Percentiles rank a stretch among this genome's conserved stretches.
Conservation (phyloP, 2,113 vertebrate species). For the Chinchilla lanigera region DNA sequence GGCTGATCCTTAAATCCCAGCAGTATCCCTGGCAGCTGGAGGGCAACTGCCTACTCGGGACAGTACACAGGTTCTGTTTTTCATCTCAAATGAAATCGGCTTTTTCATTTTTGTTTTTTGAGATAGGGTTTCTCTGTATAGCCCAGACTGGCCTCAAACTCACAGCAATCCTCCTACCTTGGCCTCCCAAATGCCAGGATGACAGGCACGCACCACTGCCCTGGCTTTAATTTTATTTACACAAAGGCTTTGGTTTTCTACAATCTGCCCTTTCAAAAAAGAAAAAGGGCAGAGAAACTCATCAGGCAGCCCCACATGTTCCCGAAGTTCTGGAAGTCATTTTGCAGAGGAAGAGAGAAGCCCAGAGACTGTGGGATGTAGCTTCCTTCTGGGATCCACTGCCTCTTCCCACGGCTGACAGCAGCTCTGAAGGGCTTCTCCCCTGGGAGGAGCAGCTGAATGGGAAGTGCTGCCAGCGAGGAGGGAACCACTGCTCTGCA, state of each 20-base stretch:
- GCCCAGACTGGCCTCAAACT: not conserved
- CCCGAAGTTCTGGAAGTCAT: not conserved
- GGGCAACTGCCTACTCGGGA: not conserved
- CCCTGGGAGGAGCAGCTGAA: not conserved
- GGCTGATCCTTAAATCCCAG: not conserved
- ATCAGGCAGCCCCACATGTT: not conserved
- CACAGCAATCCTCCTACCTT: not conserved
- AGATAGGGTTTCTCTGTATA: not conserved
- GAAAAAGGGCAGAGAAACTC: not conserved
- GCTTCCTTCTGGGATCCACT: not conserved
- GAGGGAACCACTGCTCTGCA: not conserved
- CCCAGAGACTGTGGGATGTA: not conserved
- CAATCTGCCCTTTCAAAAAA: not conserved
- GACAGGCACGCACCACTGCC: not conserved
- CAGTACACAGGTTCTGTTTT: not conserved
- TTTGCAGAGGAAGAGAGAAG: not conserved
- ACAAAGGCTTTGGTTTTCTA: not conserved
- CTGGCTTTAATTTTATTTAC: not conserved
- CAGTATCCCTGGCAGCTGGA: not conserved
- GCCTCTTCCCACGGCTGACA: not conserved
- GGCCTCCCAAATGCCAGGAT: not conserved
- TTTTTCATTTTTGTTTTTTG: not conserved
- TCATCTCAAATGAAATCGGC: not conserved
- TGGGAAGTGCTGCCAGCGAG: not conserved
- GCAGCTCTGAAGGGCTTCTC: not conserved